Conservation (phyloP, 2,888 invertebrate genomes). For the Ennomos quercinarius region DNA sequence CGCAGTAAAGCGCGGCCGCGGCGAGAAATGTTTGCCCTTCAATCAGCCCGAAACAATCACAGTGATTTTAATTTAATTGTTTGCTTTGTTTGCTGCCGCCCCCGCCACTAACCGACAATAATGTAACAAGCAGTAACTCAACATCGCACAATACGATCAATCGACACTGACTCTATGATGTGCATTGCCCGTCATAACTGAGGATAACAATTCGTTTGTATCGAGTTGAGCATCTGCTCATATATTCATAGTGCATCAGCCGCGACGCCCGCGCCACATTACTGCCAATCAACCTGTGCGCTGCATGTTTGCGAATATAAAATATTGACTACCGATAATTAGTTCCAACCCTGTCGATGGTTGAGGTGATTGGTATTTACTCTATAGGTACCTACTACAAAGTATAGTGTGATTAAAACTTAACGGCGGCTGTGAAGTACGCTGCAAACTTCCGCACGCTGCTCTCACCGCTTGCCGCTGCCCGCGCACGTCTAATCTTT, state of each 20-base stretch:
- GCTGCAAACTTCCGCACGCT: too few species aligned
- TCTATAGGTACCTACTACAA: too few species aligned
- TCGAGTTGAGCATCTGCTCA: too few species aligned
- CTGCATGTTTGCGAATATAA: conserved; percentile 14
- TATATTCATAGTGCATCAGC: not conserved
- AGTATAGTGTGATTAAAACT: too few species aligned
- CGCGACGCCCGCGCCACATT: conserved; percentile 5
- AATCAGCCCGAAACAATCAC: conserved; percentile 37
- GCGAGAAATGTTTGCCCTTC: conserved; percentile 27
- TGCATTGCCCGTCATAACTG: too few species aligned
- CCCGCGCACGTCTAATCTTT: too few species aligned
- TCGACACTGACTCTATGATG: too few species aligned
- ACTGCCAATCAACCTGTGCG: conserved; percentile 17
- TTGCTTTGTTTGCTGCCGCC: conserved; percentile 28
- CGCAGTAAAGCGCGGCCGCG: conserved; percentile 3
- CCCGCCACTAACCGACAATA: not conserved
- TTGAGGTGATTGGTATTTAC: too few species aligned
- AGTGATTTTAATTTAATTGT: conserved; percentile 40
- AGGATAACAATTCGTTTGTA: too few species aligned
- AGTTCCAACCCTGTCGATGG: too few species aligned
- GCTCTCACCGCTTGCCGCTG: too few species aligned
- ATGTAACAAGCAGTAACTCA: conserved; percentile 3
- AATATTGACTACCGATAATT: conserved; percentile 10
- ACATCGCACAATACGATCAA: not conserved
- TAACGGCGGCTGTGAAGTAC: too few species aligned